Evolutionary conservation across 2,113 vertebrate species (phyloP).

Genomic region (Emberiza fucata): DNA sequence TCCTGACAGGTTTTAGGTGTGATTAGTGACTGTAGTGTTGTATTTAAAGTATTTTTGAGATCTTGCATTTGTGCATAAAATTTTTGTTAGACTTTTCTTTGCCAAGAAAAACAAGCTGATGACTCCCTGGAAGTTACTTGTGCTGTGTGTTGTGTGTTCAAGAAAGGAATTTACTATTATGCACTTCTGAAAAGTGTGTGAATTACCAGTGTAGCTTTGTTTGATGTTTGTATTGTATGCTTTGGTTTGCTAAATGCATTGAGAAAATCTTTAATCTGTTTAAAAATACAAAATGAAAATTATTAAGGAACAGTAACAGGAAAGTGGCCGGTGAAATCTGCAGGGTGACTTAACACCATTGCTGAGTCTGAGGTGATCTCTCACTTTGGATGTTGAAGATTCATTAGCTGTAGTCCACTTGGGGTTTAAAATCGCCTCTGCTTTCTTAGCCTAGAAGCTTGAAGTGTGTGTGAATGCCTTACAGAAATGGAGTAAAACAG

Average conservation of each 20-base stretch:
- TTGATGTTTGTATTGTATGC: not conserved
- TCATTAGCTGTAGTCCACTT: not conserved
- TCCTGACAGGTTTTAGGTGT: not conserved
- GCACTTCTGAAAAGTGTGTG: not conserved
- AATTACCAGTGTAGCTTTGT: not conserved
- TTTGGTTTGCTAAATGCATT: not conserved
- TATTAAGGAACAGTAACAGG: not conserved
- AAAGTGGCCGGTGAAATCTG: not conserved
- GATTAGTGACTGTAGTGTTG: not conserved
- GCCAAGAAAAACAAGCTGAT: not conserved
- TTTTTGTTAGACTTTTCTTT: not conserved
- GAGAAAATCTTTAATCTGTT: not conserved
- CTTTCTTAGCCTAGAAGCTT: not conserved
- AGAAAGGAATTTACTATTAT: not conserved
- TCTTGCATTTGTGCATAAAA: not conserved
- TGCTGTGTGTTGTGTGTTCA: not conserved
- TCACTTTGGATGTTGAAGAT: not conserved
- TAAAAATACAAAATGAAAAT: not conserved
- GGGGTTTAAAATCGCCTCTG: not conserved
- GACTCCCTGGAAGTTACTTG: not conserved
- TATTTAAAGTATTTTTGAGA: not conserved
- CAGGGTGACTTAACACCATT: not conserved
- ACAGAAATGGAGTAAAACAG: not conserved
- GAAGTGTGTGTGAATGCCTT: not conserved
- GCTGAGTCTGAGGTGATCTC: not conserved